Evolutionary conservation across 2,888 invertebrate genomes (phyloP).

Genomic region (Archaeoteleia sp.): DNA sequence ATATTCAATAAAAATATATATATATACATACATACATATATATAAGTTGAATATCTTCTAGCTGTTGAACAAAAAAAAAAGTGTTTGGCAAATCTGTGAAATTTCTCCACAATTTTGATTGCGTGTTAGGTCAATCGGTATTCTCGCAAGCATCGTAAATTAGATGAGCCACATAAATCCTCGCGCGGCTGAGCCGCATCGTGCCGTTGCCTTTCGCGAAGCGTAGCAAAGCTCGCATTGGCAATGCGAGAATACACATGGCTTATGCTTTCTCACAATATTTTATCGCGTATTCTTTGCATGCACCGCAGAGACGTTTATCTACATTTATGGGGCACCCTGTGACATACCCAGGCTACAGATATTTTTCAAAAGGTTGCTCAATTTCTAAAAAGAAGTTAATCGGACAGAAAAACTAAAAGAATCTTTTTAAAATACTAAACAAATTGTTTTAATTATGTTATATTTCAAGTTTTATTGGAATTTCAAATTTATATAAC

Average conservation of each 20-base stretch:
- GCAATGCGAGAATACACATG: conserved; percentile 15
- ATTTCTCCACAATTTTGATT: conserved; percentile 15
- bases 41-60: no score
- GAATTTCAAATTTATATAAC: no score
- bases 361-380: no score
- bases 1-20: no score
- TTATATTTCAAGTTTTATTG: no score
- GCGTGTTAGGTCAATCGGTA: conserved; percentile 44
- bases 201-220: conserved; percentile 36
- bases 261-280: conserved; percentile 41
- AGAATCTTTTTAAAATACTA: no score
- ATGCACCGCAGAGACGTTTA: conserved; percentile 18
- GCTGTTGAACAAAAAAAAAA: neutral
- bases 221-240: conserved; percentile 20
- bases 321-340: conserved; percentile 17
- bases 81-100: conserved; percentile 9
- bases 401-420: no score
- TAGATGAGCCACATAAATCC: conserved; percentile 47
- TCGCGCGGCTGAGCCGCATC: conserved; percentile 22
- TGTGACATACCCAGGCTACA: no score
- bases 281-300: conserved; percentile 34
- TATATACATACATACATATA: no score
- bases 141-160: conserved; percentile 44
- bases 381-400: no score
- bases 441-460: no score